Conservation (phyloP, 2,797 vertebrate genomes). For the Leucoraja ocellata region DNA sequence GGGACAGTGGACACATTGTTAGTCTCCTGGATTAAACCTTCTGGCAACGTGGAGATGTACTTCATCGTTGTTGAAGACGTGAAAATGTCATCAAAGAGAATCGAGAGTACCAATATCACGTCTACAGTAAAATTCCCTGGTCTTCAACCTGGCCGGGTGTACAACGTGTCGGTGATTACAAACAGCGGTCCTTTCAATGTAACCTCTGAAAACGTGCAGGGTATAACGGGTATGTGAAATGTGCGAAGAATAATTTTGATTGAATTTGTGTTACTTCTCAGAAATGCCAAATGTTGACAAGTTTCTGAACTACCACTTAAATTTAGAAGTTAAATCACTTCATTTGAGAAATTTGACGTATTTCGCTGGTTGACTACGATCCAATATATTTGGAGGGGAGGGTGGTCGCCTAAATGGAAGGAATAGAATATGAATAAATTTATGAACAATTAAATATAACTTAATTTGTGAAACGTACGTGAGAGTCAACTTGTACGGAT, state of each 20-base stretch:
- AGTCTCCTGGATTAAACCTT: not conserved
- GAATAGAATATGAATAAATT: not conserved
- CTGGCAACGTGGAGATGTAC: conserved; percentile 6
- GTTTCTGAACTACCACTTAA: too few species aligned
- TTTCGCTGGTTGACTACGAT: not conserved
- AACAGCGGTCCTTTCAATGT: not conserved
- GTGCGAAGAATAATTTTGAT: not conserved
- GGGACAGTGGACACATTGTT: not conserved
- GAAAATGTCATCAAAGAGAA: not conserved
- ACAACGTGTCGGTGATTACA: not conserved
- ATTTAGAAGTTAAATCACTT: not conserved
- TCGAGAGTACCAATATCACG: not conserved
- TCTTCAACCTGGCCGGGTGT: not conserved
- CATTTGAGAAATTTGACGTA: not conserved
- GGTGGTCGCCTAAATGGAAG: not conserved
- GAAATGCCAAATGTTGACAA: not conserved
- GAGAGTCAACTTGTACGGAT: too few species aligned
- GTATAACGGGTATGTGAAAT: not conserved
- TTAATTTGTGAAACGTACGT: too few species aligned
- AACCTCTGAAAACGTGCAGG: not conserved
- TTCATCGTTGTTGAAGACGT: not conserved
- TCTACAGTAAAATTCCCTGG: not conserved
- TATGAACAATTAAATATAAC: too few species aligned
- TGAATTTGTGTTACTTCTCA: not conserved
- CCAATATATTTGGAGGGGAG: too few species aligned